A percentile compares a stretch with the other conserved stretches of the same genome.
phyloP scores from a whole-genome alignment of 2,797 vertebrate species.

The Chaunax sp. region DNA sequence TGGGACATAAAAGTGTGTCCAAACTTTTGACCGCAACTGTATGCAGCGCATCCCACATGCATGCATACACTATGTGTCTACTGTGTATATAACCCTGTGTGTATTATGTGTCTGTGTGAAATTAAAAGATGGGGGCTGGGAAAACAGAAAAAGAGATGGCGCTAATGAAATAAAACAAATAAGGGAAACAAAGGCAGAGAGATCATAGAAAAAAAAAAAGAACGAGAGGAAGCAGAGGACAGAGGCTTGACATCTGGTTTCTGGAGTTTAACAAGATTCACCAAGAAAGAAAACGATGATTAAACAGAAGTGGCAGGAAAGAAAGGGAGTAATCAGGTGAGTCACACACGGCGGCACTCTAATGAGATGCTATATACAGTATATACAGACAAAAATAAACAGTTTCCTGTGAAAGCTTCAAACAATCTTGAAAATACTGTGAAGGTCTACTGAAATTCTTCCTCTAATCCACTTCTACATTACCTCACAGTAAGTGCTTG shows the following conservation, averaged over 20 bases:
- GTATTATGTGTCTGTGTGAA: neutral
- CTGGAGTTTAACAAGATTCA: conserved; percentile 68
- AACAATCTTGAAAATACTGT: conserved; percentile 37
- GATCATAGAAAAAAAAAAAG: conserved; percentile 59
- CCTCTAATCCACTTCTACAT: conserved; percentile 35
- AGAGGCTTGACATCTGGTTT: conserved; percentile 64
- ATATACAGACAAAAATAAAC: conserved; percentile 31
- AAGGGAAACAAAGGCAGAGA: conserved; percentile 53
- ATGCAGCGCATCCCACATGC: neutral
- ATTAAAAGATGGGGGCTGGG: conserved; percentile 23
- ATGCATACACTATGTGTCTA: neutral
- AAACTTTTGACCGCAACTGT: too few species aligned
- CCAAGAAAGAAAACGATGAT: conserved; percentile 51
- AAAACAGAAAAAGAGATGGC: conserved; percentile 38
- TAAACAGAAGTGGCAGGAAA: conserved; percentile 51
- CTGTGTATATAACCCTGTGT: neutral
- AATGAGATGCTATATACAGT: conserved; percentile 46
- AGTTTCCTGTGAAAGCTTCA: conserved; percentile 22
- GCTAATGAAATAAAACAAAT: conserved; percentile 72
- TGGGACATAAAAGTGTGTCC: too few species aligned
- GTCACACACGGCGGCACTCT: conserved; percentile 40
- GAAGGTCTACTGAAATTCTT: conserved; percentile 35
- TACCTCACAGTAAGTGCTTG: conserved; percentile 40
- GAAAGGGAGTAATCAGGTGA: conserved; percentile 56
- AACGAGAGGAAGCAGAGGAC: conserved; percentile 45